phyloP scores from a whole-genome alignment of 2,888 invertebrate species.

The Hydraecia micacea region DNA sequence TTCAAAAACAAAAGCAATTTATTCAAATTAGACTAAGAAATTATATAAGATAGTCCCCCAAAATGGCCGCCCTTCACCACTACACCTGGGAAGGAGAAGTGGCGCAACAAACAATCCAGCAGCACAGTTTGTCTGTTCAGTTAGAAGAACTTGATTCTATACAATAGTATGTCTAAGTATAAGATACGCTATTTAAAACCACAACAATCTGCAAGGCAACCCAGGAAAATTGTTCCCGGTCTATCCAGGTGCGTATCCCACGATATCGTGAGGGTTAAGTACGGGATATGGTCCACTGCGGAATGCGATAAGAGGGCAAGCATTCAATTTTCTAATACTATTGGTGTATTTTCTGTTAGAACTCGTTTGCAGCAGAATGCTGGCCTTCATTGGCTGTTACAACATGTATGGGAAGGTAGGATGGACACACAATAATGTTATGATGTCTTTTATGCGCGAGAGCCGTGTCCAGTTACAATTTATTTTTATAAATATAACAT shows the following conservation, averaged over 20 bases:
- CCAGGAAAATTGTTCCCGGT: background rate
- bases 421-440: conserved; percentile 18
- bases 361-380: conserved; percentile 21
- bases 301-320: conserved; percentile 32
- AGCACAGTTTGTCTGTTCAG: background rate
- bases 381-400: conserved; percentile 26
- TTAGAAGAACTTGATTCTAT: background rate
- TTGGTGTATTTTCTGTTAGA: conserved; percentile 20
- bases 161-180: background rate
- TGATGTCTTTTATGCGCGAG: conserved; percentile 11
- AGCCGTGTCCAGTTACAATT: background rate
- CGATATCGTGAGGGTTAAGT: conserved; percentile 10
- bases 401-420: conserved; percentile 3
- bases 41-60: background rate
- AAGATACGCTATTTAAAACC: background rate
- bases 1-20: background rate
- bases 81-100: background rate
- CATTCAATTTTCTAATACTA: conserved; percentile 3
- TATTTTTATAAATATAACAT: background rate
- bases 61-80: background rate
- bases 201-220: conserved; percentile 5
- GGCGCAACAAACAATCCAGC: background rate
- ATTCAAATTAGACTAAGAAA: background rate
- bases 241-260: conserved; percentile 10
- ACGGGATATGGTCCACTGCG: conserved; percentile 21